Percentiles rank a stretch among this genome's conserved stretches.
Conservation (phyloP, 2,113 vertebrate species). For the Sorex fumeus region DNA sequence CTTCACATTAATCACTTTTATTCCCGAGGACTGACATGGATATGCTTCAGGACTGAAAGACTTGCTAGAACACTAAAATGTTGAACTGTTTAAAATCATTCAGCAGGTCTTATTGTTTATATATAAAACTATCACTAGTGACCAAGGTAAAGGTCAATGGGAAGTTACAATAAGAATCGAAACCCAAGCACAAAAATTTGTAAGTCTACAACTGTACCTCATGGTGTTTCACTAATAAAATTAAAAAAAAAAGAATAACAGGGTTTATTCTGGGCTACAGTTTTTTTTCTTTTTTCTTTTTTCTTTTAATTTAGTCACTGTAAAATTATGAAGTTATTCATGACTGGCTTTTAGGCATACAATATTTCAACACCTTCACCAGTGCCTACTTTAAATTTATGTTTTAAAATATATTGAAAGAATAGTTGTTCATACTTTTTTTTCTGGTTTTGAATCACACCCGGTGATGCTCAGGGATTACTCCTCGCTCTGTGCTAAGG, state of each 20-base stretch:
- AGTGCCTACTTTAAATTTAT: background rate
- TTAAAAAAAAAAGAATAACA: too few species aligned
- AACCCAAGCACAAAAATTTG: too few species aligned
- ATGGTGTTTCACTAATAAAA: too few species aligned
- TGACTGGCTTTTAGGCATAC: too few species aligned
- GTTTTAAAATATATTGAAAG: conserved; percentile 23
- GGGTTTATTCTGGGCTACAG: background rate
- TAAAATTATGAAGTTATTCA: too few species aligned
- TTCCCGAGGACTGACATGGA: background rate
- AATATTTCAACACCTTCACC: too few species aligned
- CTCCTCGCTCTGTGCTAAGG: too few species aligned
- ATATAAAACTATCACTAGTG: conserved; percentile 21
- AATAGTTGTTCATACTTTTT: background rate
- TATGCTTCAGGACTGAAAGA: conserved; percentile 21
- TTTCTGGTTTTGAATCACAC: too few species aligned
- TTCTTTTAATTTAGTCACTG: too few species aligned
- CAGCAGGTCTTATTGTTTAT: background rate
- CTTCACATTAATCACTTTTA: conserved; percentile 66
- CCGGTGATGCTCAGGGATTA: too few species aligned
- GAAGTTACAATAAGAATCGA: background rate
- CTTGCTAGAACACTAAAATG: conserved; percentile 5
- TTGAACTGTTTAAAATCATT: conserved; percentile 31
- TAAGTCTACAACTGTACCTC: too few species aligned
- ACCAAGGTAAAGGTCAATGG: conserved; percentile 41
- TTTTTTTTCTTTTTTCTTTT: background rate